phyloP scores from a whole-genome alignment of 2,888 invertebrate genomes.

The Yponomeuta cagnagella region DNA sequence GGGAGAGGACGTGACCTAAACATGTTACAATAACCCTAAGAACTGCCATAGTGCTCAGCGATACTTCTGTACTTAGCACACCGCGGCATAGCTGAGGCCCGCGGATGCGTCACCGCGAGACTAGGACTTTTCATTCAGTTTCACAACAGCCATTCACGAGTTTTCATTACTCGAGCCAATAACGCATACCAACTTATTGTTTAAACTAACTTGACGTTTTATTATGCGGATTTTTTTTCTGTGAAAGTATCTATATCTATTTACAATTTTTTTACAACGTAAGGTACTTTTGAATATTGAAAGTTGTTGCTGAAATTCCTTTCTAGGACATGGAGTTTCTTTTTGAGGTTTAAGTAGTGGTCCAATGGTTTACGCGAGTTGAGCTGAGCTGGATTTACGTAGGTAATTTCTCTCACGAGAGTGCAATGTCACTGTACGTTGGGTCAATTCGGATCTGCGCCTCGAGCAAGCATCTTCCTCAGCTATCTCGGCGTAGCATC shows the following conservation, averaged over 20 bases:
- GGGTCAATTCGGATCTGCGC: background rate
- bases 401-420: no score
- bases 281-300: no score
- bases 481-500: slow-evolving; percentile 5
- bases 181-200: background rate
- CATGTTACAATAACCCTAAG: no score
- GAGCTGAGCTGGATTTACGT: no score
- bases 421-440: background rate
- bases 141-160: background rate
- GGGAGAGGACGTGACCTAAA: no score
- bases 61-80: background rate
- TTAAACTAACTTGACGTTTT: background rate
- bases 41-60: no score
- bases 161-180: background rate
- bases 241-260: no score
- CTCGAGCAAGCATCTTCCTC: background rate
- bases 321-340: no score
- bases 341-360: no score
- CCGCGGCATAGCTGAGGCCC: background rate
- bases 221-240: background rate
- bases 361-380: no score
- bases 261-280: no score
- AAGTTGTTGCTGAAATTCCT: no score
- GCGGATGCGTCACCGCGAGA: background rate
- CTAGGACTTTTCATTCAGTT: background rate